These are phyloP conservation scores for Tetramorium simillimum DNA, from an alignment of 1,140 invertebrate genomes.

Conservation along the genomic window DNA sequence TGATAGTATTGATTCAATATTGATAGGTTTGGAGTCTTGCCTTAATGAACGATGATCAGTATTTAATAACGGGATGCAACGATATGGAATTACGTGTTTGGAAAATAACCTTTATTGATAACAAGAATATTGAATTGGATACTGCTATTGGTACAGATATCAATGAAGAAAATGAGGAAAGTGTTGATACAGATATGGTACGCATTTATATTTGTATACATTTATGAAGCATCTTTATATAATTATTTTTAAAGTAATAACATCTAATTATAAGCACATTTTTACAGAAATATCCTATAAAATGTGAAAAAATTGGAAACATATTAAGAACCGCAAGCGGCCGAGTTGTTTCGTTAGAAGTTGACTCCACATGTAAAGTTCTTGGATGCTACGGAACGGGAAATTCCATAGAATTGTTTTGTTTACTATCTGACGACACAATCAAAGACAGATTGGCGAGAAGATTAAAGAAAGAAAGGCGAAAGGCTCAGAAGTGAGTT, in stretches of 20 bases:
- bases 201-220: conserved; percentile 35
- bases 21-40: conserved; percentile 93
- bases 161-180: conserved; percentile 88
- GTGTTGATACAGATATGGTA: conserved; percentile 87
- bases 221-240: background rate
- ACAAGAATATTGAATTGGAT: conserved; percentile 81
- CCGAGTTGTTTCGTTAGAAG: conserved; percentile 89
- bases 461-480: conserved; percentile 90
- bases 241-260: conserved; percentile 12
- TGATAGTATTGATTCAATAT: background rate
- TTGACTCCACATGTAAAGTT: conserved; percentile 89
- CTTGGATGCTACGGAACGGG: conserved; percentile 94
- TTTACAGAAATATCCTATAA: conserved; percentile 87
- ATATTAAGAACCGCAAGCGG: conserved; percentile 92
- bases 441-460: conserved; percentile 90
- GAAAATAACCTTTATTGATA: conserved; percentile 86
- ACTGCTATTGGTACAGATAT: conserved; percentile 80
- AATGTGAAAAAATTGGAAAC: conserved; percentile 90
- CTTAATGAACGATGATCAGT: conserved; percentile 92
- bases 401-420: conserved; percentile 93
- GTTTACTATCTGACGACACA: conserved; percentile 91
- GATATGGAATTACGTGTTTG: conserved; percentile 95
- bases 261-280: conserved; percentile 19
- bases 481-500: conserved; percentile 87
- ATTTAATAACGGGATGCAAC: conserved; percentile 94